Evolutionary conservation across 2,888 invertebrate genomes (phyloP).

Genomic region (Lochmaea capreae): DNA sequence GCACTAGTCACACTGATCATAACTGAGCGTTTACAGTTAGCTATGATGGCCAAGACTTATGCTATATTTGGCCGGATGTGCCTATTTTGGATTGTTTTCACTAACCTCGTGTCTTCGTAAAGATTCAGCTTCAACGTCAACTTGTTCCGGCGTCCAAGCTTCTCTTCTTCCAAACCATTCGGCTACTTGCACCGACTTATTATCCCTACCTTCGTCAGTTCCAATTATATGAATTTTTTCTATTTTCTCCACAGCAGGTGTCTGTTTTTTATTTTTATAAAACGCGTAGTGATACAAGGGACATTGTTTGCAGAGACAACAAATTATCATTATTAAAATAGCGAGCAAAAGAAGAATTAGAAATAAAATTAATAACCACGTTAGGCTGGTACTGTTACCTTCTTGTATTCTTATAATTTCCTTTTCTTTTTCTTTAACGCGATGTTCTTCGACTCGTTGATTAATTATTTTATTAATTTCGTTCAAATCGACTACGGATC

Average conservation of each 20-base stretch:
- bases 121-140: constrained; percentile 74
- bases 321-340: constrained; percentile 78
- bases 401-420: constrained; percentile 47
- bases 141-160: constrained; percentile 85
- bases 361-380: constrained; percentile 82
- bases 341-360: constrained; percentile 80
- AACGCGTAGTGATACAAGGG: constrained; percentile 84
- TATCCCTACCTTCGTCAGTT: constrained; percentile 71
- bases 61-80: too few relatives aligned
- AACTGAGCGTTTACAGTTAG: too few relatives aligned
- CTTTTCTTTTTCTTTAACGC: constrained; percentile 32
- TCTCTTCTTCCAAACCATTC: constrained; percentile 83
- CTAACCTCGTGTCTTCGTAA: constrained; percentile 75
- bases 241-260: constrained; percentile 72
- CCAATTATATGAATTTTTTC: constrained; percentile 65
- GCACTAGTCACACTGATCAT: too few relatives aligned
- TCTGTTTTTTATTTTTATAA: constrained; percentile 80
- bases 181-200: constrained; percentile 81
- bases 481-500: constrained; percentile 78
- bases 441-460: constrained; percentile 43
- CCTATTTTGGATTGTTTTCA: neutral
- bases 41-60: too few relatives aligned
- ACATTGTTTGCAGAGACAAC: constrained; percentile 87
- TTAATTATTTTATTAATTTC: constrained; percentile 74
- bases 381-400: constrained; percentile 70